Percentiles rank a stretch among this genome's conserved stretches.
These are phyloP conservation scores for Hipposideros larvatus DNA, from an alignment of 2,797 vertebrate species.

Conservation along the genomic window DNA sequence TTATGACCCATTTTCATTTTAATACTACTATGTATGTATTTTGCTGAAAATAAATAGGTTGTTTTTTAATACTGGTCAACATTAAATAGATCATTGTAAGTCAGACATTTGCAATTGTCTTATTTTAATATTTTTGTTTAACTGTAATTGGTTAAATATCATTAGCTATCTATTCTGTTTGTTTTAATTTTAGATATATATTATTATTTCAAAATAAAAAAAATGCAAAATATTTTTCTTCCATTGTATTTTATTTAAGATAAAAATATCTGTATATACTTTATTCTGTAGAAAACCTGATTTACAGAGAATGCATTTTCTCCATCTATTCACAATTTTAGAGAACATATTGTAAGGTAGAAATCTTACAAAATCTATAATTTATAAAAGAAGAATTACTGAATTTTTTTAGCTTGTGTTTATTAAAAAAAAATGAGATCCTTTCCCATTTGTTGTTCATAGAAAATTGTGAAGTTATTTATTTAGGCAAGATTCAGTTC, in stretches of 20 bases:
- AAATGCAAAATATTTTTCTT: background rate
- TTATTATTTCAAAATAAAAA: slow-evolving; percentile 45
- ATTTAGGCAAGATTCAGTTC: background rate
- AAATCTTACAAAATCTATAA: background rate
- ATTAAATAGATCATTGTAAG: slow-evolving; percentile 54
- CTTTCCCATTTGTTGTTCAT: background rate
- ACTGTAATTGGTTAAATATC: slow-evolving; percentile 6
- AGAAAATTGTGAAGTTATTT: background rate
- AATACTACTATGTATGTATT: background rate
- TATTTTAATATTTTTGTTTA: slow-evolving; percentile 20
- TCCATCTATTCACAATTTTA: background rate
- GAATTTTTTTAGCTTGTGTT: background rate
- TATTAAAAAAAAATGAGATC: background rate
- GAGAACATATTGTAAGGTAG: background rate
- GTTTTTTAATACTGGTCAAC: slow-evolving; percentile 40
- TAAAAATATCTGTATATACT: background rate
- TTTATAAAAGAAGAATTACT: background rate
- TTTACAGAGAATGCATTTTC: background rate
- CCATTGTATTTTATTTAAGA: slow-evolving; percentile 10
- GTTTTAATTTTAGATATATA: background rate
- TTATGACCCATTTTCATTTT: slow-evolving; percentile 49
- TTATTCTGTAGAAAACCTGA: background rate
- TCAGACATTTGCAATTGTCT: slow-evolving; percentile 43
- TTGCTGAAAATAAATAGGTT: slow-evolving; percentile 68
- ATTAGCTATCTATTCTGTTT: background rate